Conservation (phyloP, 2,113 vertebrate species). For the Grantiella picta region DNA sequence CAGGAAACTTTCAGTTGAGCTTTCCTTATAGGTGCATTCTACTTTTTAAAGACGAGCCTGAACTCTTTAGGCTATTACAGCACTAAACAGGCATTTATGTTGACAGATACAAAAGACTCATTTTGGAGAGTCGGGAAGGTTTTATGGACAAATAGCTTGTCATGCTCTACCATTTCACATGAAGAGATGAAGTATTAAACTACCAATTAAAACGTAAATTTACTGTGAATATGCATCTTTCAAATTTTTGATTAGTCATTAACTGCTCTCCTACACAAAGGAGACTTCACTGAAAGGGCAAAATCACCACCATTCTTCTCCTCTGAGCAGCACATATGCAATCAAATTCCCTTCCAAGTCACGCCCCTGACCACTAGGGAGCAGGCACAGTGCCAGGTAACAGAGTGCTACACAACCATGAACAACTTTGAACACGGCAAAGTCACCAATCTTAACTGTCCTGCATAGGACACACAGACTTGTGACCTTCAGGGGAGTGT, state of each 20-base stretch:
- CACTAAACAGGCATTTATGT: background rate
- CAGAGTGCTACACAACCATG: accelerated
- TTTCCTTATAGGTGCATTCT: background rate
- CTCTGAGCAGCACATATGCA: accelerated
- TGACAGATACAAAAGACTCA: background rate
- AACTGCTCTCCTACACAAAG: background rate
- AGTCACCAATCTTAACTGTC: background rate
- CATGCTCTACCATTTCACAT: background rate
- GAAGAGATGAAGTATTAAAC: background rate
- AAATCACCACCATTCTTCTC: background rate
- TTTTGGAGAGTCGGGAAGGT: background rate
- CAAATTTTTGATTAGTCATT: background rate
- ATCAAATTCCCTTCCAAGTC: background rate
- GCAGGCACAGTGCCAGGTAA: background rate
- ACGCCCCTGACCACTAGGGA: background rate
- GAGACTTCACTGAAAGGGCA: background rate
- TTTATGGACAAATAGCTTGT: background rate
- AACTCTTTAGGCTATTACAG: background rate
- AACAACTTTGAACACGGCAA: accelerated
- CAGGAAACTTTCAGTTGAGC: background rate
- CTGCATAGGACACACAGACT: background rate
- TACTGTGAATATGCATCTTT: background rate
- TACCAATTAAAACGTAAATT: background rate
- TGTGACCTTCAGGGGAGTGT: accelerated
- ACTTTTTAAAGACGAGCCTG: background rate